Conservation (phyloP, 53 echinoderm and acorn worm genomes). For the Holothuria leucospilota region DNA sequence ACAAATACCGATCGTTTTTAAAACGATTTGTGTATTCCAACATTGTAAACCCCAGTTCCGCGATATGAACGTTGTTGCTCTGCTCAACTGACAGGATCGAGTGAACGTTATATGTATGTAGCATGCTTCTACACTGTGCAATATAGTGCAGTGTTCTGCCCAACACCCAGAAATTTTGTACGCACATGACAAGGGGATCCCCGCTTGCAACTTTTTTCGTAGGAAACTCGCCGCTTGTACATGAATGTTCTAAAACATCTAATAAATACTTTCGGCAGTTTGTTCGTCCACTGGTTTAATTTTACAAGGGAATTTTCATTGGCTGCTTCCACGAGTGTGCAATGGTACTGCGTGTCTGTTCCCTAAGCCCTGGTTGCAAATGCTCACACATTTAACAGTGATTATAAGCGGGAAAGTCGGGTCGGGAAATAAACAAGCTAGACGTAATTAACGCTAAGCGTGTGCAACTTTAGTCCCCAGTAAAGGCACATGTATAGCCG, state of each 20-base stretch:
- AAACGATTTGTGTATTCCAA: not conserved
- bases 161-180: too few species aligned
- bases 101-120: not conserved
- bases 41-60: conserved; percentile 15
- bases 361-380: conserved; percentile 2
- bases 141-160: too few species aligned
- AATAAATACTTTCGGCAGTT: conserved; percentile 18
- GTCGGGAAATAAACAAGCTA: not conserved
- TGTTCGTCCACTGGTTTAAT: conserved; percentile 8
- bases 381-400: not conserved
- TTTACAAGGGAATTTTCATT: conserved; percentile 29
- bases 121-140: too few species aligned
- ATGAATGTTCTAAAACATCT: conserved; percentile 18
- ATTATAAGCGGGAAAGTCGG: conserved; percentile 23
- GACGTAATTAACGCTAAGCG: too few species aligned
- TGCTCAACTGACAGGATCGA: conserved; percentile 10
- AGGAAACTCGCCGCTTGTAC: too few species aligned
- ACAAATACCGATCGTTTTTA: too few species aligned
- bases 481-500: too few species aligned
- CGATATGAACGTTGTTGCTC: conserved; percentile 17
- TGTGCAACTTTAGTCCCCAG: too few species aligned
- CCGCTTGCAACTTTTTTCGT: not conserved
- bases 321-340: conserved; percentile 5
- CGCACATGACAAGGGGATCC: not conserved
- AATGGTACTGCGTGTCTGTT: too few species aligned